phyloP scores from a whole-genome alignment of 2,797 vertebrate species.

The Karalla daura region DNA sequence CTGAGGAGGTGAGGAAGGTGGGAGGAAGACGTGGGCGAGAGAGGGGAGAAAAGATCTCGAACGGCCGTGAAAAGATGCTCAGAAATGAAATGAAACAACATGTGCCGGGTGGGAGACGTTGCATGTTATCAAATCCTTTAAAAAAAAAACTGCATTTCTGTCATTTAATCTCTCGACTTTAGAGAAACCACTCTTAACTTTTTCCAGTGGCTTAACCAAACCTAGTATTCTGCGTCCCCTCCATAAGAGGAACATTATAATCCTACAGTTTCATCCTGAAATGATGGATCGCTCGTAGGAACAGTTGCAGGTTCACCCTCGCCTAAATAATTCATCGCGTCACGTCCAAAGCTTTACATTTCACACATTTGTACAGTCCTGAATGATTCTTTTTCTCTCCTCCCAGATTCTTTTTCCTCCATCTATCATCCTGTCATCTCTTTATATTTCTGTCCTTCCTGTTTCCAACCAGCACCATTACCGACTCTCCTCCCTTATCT shows the following conservation, averaged over 20 bases:
- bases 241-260: too few relatives aligned
- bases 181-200: too few relatives aligned
- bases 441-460: constrained; percentile 37
- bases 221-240: too few relatives aligned
- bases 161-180: not conserved
- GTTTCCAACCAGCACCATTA: constrained; percentile 5
- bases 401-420: not conserved
- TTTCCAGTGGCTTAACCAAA: too few relatives aligned
- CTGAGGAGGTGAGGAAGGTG: constrained; percentile 17
- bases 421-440: constrained; percentile 22
- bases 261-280: too few relatives aligned
- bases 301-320: too few relatives aligned
- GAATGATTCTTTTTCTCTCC: not conserved
- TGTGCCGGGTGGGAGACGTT: not conserved
- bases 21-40: constrained; percentile 39
- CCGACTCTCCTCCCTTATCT: constrained; percentile 12
- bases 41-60: not conserved
- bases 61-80: constrained; percentile 1
- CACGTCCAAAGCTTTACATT: too few relatives aligned
- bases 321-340: too few relatives aligned
- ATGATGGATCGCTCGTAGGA: too few relatives aligned
- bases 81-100: not conserved
- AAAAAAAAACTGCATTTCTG: too few relatives aligned
- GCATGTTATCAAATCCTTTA: not conserved
- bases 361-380: not conserved